Evolutionary conservation across 2,797 vertebrate species (phyloP), one percentile per base, ranked within the genome.

Genomic region (Phrynocephalus forsythii): DNA sequence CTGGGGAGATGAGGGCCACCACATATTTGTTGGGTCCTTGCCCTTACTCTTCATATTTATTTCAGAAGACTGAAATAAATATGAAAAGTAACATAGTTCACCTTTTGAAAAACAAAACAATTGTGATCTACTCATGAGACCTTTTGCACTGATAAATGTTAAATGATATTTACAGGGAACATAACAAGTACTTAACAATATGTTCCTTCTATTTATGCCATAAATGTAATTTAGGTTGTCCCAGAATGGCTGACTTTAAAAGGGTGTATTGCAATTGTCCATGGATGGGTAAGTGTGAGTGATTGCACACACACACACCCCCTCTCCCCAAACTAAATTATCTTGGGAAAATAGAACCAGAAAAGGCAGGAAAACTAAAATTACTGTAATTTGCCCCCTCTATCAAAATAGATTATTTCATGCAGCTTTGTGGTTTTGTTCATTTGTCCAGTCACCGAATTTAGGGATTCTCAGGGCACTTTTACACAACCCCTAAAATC

Each of bases 131-230:
- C 87, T 94, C 92, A 95, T 94, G 91, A 83, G 75, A 86, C 3
- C 28, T 30, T 71, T 93, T 92, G 63, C 92, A 91, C 90, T 92
- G 93, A 91, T 91, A 91, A 82, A 94, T 91, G n/a, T 88, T 83
- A 82, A 92, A 87, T 90, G 93, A 92, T 91, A 90, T 95, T 94
- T 92, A 92, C 84, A 89, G 91, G 91, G 86, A 89, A 90, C 85
- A 90, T 89, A 94, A 94, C 90, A 30, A 44, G 5, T 44, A 44
- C 38, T 15, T 63, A 88, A 86, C 91, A 88, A 82, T 89, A 79
- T 50, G 80, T 84, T 86, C 87, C 76, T 93, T 79, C 75, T 87
- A 72, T 67, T 82, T 71, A 84, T 56, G 83, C 50, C 44, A 89
- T 66, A 79, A 86, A 28, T 87, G 82, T 85, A 90, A 87, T 52